Conservation (phyloP, 2,888 invertebrate genomes). For the Athrips mouffetella region DNA sequence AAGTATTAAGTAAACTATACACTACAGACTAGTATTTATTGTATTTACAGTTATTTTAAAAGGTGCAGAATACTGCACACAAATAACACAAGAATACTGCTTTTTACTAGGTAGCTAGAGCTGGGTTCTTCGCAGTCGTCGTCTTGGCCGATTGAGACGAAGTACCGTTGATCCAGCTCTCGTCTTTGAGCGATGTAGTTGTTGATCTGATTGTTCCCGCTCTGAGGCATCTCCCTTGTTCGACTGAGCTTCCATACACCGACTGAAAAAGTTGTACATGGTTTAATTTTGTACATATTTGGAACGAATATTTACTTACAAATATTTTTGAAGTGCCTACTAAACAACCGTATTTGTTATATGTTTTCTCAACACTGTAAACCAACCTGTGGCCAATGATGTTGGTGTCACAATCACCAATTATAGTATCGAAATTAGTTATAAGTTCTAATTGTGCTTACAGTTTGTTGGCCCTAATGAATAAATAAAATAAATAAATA, state of each 20-base stretch:
- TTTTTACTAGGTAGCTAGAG: slow-evolving; percentile 46
- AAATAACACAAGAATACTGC: slow-evolving; percentile 55
- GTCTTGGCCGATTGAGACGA: slow-evolving; percentile 43
- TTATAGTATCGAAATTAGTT: too few species aligned
- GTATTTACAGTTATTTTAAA: slow-evolving; percentile 27
- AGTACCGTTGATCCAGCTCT: slow-evolving; percentile 53
- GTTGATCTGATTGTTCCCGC: slow-evolving; percentile 36
- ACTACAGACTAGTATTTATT: neutral
- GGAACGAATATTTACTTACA: neutral
- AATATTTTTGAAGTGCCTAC: too few species aligned
- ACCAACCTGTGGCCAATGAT: too few species aligned
- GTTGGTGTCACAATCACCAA: too few species aligned
- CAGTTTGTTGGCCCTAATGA: too few species aligned
- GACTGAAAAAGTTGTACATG: slow-evolving; percentile 39
- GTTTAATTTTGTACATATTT: neutral
- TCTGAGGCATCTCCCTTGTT: slow-evolving; percentile 33
- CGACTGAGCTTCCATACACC: slow-evolving; percentile 64
- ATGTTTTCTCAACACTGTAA: too few species aligned
- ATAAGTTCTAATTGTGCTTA: too few species aligned
- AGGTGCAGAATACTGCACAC: slow-evolving; percentile 45
- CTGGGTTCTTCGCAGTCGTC: slow-evolving; percentile 55
- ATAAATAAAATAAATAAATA: too few species aligned
- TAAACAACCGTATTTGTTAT: too few species aligned
- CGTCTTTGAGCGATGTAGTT: slow-evolving; percentile 32
- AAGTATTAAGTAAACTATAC: too few species aligned